Conservation (phyloP, 2,113 vertebrate species). For the Lipotes vexillifer region DNA sequence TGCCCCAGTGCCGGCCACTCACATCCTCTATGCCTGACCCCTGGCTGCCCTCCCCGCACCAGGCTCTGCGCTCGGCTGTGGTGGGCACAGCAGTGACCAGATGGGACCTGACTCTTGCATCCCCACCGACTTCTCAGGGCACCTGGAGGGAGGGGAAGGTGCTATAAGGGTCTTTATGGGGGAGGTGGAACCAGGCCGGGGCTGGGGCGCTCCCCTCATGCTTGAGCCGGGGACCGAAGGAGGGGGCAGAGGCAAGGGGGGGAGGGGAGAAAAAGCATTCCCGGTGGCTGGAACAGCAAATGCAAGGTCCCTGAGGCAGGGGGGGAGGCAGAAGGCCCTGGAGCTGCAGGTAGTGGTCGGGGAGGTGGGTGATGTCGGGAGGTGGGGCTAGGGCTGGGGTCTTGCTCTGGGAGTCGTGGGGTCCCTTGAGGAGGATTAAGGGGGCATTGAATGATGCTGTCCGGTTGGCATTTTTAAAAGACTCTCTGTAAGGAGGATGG, state of each 20-base stretch:
- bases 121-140: background rate
- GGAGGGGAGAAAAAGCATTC: no score
- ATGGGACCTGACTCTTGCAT: fast-evolving
- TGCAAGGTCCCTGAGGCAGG: background rate
- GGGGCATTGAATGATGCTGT: no score
- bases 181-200: background rate
- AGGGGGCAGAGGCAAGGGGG: fast-evolving
- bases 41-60: fast-evolving
- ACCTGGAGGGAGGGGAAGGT: fast-evolving
- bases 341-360: fast-evolving
- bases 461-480: background rate
- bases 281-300: fast-evolving
- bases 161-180: background rate
- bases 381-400: fast-evolving
- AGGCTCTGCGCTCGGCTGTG: background rate
- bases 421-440: background rate
- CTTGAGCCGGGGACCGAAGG: background rate
- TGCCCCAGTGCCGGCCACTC: no score
- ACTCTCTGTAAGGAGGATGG: fast-evolving
- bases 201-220: fast-evolving
- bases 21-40: fast-evolving
- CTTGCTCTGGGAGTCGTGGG: background rate
- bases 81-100: background rate
- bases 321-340: background rate
- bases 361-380: fast-evolving